Percentiles rank a stretch among this genome's conserved stretches.
Conservation (phyloP, 2,888 invertebrate genomes). For the Electrophaes corylata region DNA sequence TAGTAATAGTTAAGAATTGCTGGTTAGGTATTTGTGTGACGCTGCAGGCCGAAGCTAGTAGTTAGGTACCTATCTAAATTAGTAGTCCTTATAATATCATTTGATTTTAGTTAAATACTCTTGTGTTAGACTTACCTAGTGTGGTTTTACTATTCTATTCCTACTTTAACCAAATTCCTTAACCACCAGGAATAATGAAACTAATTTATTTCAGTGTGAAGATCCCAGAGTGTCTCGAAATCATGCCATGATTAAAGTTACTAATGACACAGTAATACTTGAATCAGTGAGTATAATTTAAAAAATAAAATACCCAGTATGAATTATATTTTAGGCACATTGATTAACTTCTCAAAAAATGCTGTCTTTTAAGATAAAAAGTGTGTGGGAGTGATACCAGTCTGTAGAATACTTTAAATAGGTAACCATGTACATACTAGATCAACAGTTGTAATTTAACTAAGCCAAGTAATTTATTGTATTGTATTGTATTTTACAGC, state of each 20-base stretch:
- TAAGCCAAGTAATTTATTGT: too few species aligned
- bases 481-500: constrained; percentile 54
- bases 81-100: neutral
- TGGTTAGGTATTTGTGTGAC: too few species aligned
- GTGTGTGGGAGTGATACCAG: too few species aligned
- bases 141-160: too few species aligned
- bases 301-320: neutral
- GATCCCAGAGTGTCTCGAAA: constrained; percentile 81
- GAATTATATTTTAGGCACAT: too few species aligned
- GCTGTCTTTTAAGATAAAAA: neutral
- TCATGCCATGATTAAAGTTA: constrained; percentile 76
- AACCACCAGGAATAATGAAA: neutral
- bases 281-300: constrained; percentile 69
- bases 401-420: too few species aligned
- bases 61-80: too few species aligned
- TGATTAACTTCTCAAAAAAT: too few species aligned
- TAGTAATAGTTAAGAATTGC: too few species aligned
- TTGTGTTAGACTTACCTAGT: too few species aligned
- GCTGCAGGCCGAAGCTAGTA: neutral
- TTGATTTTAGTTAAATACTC: neutral
- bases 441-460: neutral
- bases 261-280: constrained; percentile 59
- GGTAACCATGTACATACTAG: too few species aligned
- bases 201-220: constrained; percentile 32
- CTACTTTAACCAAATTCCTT: neutral